phyloP scores from a whole-genome alignment of 2,888 invertebrate genomes.

The Mactromeris polynyma region DNA sequence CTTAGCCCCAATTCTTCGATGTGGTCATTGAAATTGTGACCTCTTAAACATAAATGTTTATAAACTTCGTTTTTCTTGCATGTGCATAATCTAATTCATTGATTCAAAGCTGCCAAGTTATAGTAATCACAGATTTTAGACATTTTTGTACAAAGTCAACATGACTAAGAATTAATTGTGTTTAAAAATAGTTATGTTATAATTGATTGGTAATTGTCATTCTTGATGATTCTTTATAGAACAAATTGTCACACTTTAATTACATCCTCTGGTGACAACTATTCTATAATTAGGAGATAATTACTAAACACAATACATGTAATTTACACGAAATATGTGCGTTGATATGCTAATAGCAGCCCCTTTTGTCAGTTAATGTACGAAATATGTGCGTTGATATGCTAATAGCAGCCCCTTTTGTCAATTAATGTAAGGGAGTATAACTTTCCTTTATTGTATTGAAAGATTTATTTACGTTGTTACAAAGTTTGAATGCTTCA shows the following conservation, averaged over 20 bases:
- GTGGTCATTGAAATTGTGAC: too few species aligned
- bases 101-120: too few species aligned
- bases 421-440: background rate
- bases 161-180: background rate
- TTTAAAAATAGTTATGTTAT: background rate
- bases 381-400: slow-evolving; percentile 17
- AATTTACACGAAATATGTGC: background rate
- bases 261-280: slow-evolving; percentile 23
- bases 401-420: slow-evolving; percentile 7
- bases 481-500: background rate
- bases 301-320: slow-evolving; percentile 15
- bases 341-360: slow-evolving; percentile 26
- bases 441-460: background rate
- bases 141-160: too few species aligned
- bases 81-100: too few species aligned
- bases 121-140: too few species aligned
- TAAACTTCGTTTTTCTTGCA: too few species aligned
- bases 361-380: background rate
- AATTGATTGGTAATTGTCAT: background rate
- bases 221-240: background rate
- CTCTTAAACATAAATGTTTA: too few species aligned
- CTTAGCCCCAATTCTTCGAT: too few species aligned
- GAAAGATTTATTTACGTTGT: background rate
- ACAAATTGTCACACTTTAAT: slow-evolving; percentile 17
- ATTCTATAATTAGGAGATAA: slow-evolving; percentile 45